Base-by-base conservation (phyloP, 2,113 vertebrate species). In the Leptobrachium ailaonicum region DNA sequence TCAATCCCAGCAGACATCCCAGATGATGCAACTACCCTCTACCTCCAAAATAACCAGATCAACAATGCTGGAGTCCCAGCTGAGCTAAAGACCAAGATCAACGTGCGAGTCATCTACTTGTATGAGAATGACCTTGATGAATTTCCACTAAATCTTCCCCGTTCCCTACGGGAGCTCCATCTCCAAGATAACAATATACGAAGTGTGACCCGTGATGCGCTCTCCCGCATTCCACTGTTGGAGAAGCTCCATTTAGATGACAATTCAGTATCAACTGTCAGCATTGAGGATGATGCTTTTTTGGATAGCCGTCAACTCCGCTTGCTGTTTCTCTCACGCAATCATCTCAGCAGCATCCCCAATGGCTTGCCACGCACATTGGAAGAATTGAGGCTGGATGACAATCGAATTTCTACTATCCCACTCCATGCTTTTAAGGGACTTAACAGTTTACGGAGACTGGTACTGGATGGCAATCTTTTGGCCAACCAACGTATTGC, bases 121-220 rank as follows among this genome's bases (percentile, higher is more conserved):
- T 98, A 98, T 2, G 96, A 96, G 82, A 99, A 99, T 12, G 92
- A 95, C 14, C 85, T 99, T 82, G 97, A 98, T 45, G 94, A 95
- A 60, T 92, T 99, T 58, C 97, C 97, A 0, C 62, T 92, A 1
- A 91, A 96, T 73, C 85, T 98, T 10, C 96, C 97, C 0, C 94
- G 93, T 0, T 95, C 95, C 0, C 87, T 98, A 67, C 90, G 93
- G 2, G 97, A 99, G 86, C 93, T 99, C 0, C 97, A 99, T 87
- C 93, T 99, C 0, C 97, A 98, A 83, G 97, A 98, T 83, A 99
- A 98, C 89, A 98, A 98, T 20, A 96, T 98, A 32, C 93, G 96
- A 0, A 89, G 93, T 0, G 83, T 99, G 0, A 92, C 95, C 44
- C 88, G 95, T 0, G 92, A 91, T 10, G 91, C 96, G 0, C 87